Evolutionary conservation across 2,888 invertebrate genomes (phyloP).

Genomic region (Gortyna flavago): DNA sequence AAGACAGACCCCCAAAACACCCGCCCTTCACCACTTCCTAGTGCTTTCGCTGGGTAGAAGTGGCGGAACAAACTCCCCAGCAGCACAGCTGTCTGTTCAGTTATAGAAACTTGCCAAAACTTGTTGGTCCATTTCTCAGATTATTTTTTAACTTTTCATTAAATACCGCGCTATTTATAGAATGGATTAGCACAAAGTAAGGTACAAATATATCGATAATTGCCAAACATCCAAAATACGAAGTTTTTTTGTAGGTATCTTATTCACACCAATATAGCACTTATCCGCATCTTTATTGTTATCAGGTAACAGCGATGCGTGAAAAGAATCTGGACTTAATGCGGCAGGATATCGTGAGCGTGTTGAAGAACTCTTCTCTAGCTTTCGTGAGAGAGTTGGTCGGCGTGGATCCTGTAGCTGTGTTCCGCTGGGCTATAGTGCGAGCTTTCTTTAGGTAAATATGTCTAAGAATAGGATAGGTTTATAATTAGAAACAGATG

Average conservation of each 20-base stretch:
- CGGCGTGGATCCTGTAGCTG: slow-evolving; percentile 97
- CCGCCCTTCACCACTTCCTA: too few species aligned
- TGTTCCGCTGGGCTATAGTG: slow-evolving; percentile 98
- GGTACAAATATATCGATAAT: not conserved
- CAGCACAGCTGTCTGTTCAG: too few species aligned
- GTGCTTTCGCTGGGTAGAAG: too few species aligned
- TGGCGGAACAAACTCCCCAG: too few species aligned
- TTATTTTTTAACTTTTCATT: too few species aligned
- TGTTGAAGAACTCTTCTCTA: slow-evolving; percentile 97
- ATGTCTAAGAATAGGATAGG: not conserved
- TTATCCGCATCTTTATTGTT: not conserved
- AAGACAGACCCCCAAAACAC: too few species aligned
- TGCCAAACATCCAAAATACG: not conserved
- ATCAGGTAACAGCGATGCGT: slow-evolving; percentile 95
- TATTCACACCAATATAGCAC: not conserved
- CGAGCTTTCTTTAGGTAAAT: slow-evolving; percentile 94
- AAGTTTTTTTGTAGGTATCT: not conserved
- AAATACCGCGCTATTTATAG: too few species aligned
- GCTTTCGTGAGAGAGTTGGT: slow-evolving; percentile 98
- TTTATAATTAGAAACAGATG: not conserved
- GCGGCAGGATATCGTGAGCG: slow-evolving; percentile 98
- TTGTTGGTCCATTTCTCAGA: too few species aligned
- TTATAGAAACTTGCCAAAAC: too few species aligned
- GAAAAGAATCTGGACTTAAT: slow-evolving; percentile 99
- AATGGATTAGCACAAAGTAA: not conserved